Conservation (phyloP, 2,888 invertebrate species). For the Ryuthela nishihirai region DNA sequence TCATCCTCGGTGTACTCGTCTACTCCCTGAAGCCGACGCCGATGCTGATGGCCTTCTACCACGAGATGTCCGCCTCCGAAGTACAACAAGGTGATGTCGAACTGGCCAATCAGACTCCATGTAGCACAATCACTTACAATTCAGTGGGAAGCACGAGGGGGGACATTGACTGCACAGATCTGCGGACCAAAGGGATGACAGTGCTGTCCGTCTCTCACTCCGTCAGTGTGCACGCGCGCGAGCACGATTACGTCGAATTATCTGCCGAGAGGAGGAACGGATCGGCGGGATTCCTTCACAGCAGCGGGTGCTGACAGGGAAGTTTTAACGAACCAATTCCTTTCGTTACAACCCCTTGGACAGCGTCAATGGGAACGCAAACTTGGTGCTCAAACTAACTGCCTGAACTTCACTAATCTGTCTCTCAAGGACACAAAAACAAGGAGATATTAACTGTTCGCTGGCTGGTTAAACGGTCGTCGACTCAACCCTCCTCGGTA, state of each 20-base stretch:
- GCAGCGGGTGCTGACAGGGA: neutral
- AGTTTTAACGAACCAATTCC: too few species aligned
- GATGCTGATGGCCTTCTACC: neutral
- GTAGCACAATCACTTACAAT: conserved; percentile 1
- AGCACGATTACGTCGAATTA: neutral
- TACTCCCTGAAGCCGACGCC: conserved; percentile 63
- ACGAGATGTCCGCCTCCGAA: conserved; percentile 2
- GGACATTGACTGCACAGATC: neutral
- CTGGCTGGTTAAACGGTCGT: too few species aligned
- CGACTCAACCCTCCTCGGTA: too few species aligned
- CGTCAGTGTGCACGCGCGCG: conserved; percentile 3
- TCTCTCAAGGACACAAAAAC: too few species aligned
- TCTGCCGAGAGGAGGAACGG: neutral
- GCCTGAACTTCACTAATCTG: too few species aligned
- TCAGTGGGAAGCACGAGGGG: neutral
- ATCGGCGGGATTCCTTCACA: neutral
- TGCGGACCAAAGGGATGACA: neutral
- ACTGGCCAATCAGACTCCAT: conserved; percentile 3
- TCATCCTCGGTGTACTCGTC: conserved; percentile 67
- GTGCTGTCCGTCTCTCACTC: neutral
- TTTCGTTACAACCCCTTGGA: too few species aligned
- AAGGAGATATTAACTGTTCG: too few species aligned
- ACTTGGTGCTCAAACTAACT: too few species aligned
- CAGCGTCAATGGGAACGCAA: too few species aligned
- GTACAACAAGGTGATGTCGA: conserved; percentile 4